These are phyloP conservation scores for Chloebia gouldiae DNA, from an alignment of 2,113 vertebrate species.

Conservation along the genomic window DNA sequence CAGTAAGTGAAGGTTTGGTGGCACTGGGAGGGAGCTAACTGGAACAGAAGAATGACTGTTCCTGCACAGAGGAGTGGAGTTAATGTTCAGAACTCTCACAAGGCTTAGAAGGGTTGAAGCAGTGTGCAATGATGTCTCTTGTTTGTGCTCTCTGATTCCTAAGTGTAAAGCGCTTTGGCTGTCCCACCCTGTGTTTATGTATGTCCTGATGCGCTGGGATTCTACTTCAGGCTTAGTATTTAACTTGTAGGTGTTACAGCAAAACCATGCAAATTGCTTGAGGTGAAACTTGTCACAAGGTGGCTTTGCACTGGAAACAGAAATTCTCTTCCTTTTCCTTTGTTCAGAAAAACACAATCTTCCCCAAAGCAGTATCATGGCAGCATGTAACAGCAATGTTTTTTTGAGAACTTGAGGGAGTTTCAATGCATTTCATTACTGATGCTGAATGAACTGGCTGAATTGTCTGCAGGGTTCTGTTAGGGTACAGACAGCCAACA, in stretches of 20 bases:
- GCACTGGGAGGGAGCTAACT: background rate
- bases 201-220: background rate
- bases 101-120: background rate
- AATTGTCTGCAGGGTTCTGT: background rate
- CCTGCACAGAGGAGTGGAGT: background rate
- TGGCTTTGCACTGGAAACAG: background rate
- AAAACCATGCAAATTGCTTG: background rate
- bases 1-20: background rate
- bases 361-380: background rate
- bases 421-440: background rate
- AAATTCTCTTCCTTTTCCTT: background rate
- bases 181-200: background rate
- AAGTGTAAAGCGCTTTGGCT: background rate
- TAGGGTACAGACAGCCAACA: background rate
- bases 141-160: background rate
- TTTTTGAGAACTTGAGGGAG: background rate
- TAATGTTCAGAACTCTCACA: background rate
- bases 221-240: background rate
- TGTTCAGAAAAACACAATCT: background rate
- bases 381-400: background rate
- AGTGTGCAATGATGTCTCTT: background rate
- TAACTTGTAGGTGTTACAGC: background rate
- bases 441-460: background rate
- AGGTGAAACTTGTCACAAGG: background rate
- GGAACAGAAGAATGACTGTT: background rate